phyloP scores from a whole-genome alignment of 2,888 invertebrate genomes.

The Scrobipalpa costella region DNA sequence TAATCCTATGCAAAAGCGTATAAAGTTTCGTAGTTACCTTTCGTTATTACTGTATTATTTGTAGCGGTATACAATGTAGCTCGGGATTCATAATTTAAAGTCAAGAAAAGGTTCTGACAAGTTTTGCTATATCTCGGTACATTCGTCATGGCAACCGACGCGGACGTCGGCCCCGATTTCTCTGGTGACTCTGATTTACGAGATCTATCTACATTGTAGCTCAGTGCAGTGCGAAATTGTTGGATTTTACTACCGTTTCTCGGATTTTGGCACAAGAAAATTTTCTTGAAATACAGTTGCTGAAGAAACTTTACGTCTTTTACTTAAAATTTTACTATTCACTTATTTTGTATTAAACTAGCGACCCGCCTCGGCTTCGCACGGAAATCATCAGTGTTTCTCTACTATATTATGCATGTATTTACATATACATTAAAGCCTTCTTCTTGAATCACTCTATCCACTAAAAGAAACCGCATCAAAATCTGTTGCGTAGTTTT shows the following conservation, averaged over 20 bases:
- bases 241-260: conserved; percentile 4
- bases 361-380: too few relatives aligned
- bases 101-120: conserved; percentile 19
- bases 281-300: neutral
- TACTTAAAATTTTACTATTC: too few relatives aligned
- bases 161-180: conserved; percentile 20
- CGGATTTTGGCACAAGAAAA: conserved; percentile 12
- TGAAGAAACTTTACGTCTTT: neutral
- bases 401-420: too few relatives aligned
- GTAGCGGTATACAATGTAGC: neutral
- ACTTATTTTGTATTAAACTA: too few relatives aligned
- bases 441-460: too few relatives aligned
- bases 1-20: too few relatives aligned
- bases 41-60: neutral
- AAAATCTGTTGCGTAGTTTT: too few relatives aligned
- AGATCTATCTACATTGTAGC: conserved; percentile 21
- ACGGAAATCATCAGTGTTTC: too few relatives aligned
- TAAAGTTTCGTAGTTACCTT: too few relatives aligned
- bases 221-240: conserved; percentile 16
- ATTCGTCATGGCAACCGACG: conserved; percentile 19
- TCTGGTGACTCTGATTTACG: conserved; percentile 21
- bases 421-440: too few relatives aligned
- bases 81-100: conserved; percentile 16
- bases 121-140: conserved; percentile 17
- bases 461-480: too few relatives aligned